phyloP scores from a whole-genome alignment of 2,797 vertebrate genomes.

The Alfaro cultratus region DNA sequence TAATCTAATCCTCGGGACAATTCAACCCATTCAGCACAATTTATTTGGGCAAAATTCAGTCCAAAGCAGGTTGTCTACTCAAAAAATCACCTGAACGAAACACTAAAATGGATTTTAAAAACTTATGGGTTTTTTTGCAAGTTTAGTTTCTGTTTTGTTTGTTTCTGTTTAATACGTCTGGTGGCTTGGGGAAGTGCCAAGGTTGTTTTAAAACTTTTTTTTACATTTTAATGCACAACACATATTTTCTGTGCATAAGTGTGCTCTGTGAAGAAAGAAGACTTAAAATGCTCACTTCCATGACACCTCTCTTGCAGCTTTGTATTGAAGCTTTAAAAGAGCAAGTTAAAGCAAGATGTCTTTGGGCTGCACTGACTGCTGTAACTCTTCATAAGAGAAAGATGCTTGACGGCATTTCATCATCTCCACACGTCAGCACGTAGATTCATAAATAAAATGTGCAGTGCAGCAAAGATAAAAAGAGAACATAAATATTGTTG shows the following conservation, averaged over 20 bases:
- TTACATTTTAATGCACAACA: not conserved
- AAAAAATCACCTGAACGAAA: not conserved
- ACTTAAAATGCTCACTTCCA: not conserved
- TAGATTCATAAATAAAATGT: slow-evolving; percentile 72
- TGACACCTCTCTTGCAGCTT: not conserved
- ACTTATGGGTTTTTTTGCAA: not conserved
- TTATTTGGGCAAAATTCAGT: not conserved
- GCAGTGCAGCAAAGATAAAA: slow-evolving; percentile 69
- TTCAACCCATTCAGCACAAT: not conserved
- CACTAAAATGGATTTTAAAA: not conserved
- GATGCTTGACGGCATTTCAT: not conserved
- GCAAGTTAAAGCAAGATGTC: not conserved
- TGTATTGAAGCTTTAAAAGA: not conserved
- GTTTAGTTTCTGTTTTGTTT: not conserved
- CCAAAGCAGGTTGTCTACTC: not conserved
- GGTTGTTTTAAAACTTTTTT: not conserved
- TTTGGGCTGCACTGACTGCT: slow-evolving; percentile 1
- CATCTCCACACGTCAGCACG: slow-evolving; percentile 17
- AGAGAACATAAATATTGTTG: slow-evolving; percentile 61
- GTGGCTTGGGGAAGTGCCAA: not conserved
- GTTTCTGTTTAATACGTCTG: not conserved
- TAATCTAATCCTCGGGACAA: not conserved
- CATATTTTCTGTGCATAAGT: not conserved
- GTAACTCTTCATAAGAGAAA: slow-evolving; percentile 12
- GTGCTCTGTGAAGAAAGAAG: not conserved